Base-by-base conservation (phyloP, 2,797 vertebrate genomes). In the Coregonus sp. region DNA sequence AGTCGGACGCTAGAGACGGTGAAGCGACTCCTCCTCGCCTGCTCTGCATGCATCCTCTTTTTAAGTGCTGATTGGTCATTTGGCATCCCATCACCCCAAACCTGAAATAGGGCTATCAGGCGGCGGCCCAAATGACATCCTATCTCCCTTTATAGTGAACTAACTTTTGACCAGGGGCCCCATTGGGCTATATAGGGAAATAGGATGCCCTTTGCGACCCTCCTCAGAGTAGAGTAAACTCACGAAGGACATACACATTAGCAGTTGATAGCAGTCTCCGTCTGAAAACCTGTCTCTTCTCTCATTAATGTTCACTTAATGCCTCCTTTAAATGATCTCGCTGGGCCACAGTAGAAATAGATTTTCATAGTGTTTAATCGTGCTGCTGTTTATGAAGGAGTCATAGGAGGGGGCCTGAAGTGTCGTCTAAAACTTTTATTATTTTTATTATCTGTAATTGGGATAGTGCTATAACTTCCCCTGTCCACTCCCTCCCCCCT, bases 31-130 rank as follows among this genome's bases (percentile, higher is more conserved):
- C n/a, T n/a, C n/a, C n/a, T n/a, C n/a, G 6, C 6, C 37, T 40
- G 37, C 82, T 78, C 69, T 75, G 77, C 83, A 77, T 89, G 78
- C 69, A 40, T 9, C 37, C 51, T 80, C 77, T 85, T 88, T 18
- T 90, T 66, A 85, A 88, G 86, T 83, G 85, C 82, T 83, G 82
- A 86, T 87, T 90, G 87, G 87, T 90, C 87, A 87, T 89, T 92
- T 90, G 87, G 81, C 86, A 82, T 84, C 75, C 75, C 35, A 2
- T 83, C 82, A 72, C 75, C 82, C 65, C 85, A 82, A 85, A 83
- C 86, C 81, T 86, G n/a, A 87, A 88, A 84, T 83, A 79, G 83
- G 83, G 87, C 83, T 90, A 81, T 83, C 0, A 9, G 4, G 5
- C 2, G 4, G 7, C 0, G n/a, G 11, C 4, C 52, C 52, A 54